A percentile compares a stretch with the other conserved stretches of the same genome.
phyloP scores from a whole-genome alignment of 2,888 invertebrate species.

The Eupithecia exiguata region DNA sequence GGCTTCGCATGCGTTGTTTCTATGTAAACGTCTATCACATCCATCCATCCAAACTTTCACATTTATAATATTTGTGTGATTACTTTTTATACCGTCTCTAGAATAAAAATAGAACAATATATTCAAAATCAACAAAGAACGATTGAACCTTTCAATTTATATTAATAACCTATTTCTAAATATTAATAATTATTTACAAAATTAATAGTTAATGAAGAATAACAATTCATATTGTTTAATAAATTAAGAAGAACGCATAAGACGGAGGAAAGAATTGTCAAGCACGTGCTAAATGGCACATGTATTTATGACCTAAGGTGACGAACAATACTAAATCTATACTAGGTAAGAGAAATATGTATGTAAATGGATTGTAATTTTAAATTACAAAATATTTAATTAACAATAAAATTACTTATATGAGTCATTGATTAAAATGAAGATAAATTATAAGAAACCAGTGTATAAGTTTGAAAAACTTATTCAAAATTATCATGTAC shows the following conservation, averaged over 20 bases:
- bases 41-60: too few species aligned
- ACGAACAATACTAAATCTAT: slow-evolving; percentile 29
- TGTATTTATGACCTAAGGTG: slow-evolving; percentile 67
- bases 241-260: slow-evolving; percentile 65
- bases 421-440: neutral
- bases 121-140: neutral
- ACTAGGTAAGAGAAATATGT: slow-evolving; percentile 16
- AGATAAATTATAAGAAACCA: neutral
- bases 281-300: slow-evolving; percentile 82
- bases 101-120: neutral
- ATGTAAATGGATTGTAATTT: neutral
- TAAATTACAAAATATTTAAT: neutral
- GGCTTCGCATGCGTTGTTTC: too few species aligned
- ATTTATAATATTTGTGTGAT: neutral
- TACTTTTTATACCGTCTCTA: neutral
- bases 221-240: slow-evolving; percentile 46
- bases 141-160: neutral
- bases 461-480: neutral
- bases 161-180: neutral
- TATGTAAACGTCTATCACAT: too few species aligned
- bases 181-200: neutral
- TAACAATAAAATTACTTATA: neutral
- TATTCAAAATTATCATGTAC: neutral
- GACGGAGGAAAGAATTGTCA: slow-evolving; percentile 61
- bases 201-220: slow-evolving; percentile 12